These are phyloP conservation scores for Oreortyx pictus DNA, from an alignment of 2,797 vertebrate species.

Conservation along the genomic window DNA sequence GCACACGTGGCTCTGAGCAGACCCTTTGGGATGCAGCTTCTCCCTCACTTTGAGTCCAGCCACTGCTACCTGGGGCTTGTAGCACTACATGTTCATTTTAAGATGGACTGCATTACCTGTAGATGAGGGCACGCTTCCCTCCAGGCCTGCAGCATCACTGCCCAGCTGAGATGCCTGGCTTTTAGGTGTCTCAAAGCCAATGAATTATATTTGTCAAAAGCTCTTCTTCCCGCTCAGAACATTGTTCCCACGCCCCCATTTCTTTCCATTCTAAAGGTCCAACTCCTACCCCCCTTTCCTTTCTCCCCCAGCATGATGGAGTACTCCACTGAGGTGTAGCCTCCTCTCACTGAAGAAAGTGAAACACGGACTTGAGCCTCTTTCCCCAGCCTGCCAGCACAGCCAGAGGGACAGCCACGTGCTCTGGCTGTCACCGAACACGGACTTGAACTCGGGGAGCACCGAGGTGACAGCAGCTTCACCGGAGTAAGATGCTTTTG, in stretches of 20 bases:
- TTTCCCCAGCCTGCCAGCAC: not conserved
- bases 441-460: not conserved
- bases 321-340: conserved; percentile 55
- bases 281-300: not conserved
- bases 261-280: fast-evolving
- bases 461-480: not conserved
- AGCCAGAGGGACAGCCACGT: fast-evolving
- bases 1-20: not conserved
- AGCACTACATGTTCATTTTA: not conserved
- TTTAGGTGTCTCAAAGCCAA: not conserved
- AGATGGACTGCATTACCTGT: fast-evolving
- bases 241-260: not conserved
- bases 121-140: fast-evolving
- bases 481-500: not conserved
- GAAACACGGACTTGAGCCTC: not conserved
- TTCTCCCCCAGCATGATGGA: conserved; percentile 12
- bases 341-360: fast-evolving
- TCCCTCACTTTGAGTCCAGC: not conserved
- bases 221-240: not conserved
- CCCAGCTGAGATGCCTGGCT: not conserved
- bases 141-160: fast-evolving
- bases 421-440: not conserved
- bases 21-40: not conserved
- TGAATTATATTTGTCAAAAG: not conserved
- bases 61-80: not conserved